Percentiles rank a stretch among this genome's conserved stretches.
phyloP scores from a whole-genome alignment of 2,888 invertebrate genomes.

The Disparrhopalites patrizii region DNA sequence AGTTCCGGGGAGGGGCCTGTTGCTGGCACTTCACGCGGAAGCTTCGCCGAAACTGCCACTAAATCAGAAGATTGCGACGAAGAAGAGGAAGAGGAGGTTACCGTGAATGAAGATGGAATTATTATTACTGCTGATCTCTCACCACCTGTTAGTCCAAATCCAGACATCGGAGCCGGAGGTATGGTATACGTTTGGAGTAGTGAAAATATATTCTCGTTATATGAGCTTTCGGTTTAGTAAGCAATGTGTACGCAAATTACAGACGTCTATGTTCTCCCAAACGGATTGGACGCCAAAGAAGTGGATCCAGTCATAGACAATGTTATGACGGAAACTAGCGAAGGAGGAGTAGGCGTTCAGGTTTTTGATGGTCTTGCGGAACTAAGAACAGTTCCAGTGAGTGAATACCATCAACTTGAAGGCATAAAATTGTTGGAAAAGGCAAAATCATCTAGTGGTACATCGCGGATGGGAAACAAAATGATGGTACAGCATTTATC shows the following conservation, averaged over 20 bases:
- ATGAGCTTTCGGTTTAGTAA: neutral
- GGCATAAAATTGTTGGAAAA: slow-evolving; percentile 7
- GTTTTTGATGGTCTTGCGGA: slow-evolving; percentile 26
- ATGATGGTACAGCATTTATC: neutral
- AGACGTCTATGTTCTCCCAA: slow-evolving; percentile 29
- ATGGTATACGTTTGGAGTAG: neutral
- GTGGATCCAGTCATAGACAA: too few relatives aligned
- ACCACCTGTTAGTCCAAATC: slow-evolving; percentile 31
- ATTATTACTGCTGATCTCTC: slow-evolving; percentile 40
- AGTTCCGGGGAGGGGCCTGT: neutral
- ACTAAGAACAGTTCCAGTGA: slow-evolving; percentile 17
- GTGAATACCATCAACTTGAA: slow-evolving; percentile 21
- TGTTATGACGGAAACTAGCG: slow-evolving; percentile 8
- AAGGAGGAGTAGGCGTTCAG: slow-evolving; percentile 1
- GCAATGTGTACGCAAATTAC: neutral
- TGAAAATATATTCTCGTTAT: neutral
- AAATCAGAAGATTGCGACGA: neutral
- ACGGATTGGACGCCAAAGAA: slow-evolving; percentile 1
- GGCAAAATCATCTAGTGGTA: neutral
- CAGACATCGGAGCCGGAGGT: slow-evolving; percentile 23
- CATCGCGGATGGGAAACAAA: neutral
- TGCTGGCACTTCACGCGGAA: neutral
- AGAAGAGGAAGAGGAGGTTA: neutral
- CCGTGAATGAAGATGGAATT: slow-evolving; percentile 7
- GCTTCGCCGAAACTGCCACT: neutral